These are phyloP conservation scores for Psilopogon haemacephalus DNA, from an alignment of 2,113 vertebrate species.

Conservation along the genomic window DNA sequence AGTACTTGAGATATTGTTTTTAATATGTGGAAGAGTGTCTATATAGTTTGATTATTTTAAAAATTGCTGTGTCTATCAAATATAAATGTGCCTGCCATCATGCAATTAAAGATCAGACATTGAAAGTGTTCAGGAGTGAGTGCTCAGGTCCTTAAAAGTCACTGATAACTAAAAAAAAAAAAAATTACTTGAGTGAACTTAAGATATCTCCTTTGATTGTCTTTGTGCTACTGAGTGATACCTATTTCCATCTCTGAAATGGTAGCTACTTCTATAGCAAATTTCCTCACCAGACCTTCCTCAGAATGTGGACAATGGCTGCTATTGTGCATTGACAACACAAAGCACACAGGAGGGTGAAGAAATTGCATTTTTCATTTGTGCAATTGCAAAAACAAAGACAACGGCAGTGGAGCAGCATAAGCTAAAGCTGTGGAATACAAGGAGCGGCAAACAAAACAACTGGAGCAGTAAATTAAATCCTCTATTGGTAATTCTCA, in stretches of 20 bases:
- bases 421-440: neutral
- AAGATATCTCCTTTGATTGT: neutral
- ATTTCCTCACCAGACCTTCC: neutral
- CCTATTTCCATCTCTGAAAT: neutral
- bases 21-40: neutral
- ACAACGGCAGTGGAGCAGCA: neutral
- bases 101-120: neutral
- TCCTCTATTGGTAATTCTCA: neutral
- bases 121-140: neutral
- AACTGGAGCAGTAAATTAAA: neutral
- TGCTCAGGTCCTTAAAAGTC: neutral
- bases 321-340: neutral
- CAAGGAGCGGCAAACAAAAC: neutral
- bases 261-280: neutral
- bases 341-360: neutral
- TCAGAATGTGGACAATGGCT: neutral
- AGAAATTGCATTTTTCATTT: neutral
- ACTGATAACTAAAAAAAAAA: neutral
- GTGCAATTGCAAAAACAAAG: neutral
- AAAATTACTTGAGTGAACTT: neutral
- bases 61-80: neutral
- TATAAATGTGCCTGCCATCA: neutral
- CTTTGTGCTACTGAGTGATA: neutral
- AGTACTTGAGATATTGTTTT: neutral
- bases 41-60: neutral